Percentiles rank a stretch among this genome's conserved stretches.
Conservation (phyloP, 2,797 vertebrate genomes). For the Mallotus villosus region DNA sequence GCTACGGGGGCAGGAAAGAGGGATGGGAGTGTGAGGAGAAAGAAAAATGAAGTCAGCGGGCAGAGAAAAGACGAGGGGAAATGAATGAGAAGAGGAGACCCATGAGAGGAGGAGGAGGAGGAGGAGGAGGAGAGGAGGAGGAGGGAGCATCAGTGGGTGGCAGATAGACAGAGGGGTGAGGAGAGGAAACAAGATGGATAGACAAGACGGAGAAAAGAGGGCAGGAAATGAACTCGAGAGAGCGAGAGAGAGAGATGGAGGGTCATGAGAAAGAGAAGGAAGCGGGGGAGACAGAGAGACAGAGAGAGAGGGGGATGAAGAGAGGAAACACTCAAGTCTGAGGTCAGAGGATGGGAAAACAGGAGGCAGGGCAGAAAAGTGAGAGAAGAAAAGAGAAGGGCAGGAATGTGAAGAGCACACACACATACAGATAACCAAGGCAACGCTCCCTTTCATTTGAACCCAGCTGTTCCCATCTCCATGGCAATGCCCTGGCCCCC, state of each 20-base stretch:
- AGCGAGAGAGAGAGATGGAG: constrained; percentile 3
- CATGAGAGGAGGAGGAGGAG: constrained; percentile 16
- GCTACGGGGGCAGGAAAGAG: neutral
- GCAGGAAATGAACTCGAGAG: constrained; percentile 1
- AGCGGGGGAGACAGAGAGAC: neutral
- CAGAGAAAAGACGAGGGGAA: constrained; percentile 9
- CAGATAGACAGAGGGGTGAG: neutral
- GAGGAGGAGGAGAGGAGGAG: constrained; percentile 50
- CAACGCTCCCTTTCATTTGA: constrained; percentile 64
- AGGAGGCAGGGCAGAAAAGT: constrained; percentile 44
- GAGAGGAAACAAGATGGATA: constrained; percentile 5
- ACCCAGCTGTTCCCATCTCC: constrained; percentile 67
- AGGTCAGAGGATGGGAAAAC: constrained; percentile 64
- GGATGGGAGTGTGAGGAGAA: neutral
- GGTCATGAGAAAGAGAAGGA: no score
- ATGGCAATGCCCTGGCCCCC: constrained; percentile 57
- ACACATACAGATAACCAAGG: constrained; percentile 66
- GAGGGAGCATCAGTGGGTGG: constrained; percentile 23
- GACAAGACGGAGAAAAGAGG: constrained; percentile 15
- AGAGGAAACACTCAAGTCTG: constrained; percentile 45
- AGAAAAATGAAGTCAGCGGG: neutral
- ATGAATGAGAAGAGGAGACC: neutral
- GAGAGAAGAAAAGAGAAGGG: constrained; percentile 40
- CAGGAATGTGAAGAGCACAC: constrained; percentile 59
- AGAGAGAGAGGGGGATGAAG: neutral